Evolutionary conservation across 2,797 vertebrate species (phyloP).

Genomic region (Acanthis flammea): DNA sequence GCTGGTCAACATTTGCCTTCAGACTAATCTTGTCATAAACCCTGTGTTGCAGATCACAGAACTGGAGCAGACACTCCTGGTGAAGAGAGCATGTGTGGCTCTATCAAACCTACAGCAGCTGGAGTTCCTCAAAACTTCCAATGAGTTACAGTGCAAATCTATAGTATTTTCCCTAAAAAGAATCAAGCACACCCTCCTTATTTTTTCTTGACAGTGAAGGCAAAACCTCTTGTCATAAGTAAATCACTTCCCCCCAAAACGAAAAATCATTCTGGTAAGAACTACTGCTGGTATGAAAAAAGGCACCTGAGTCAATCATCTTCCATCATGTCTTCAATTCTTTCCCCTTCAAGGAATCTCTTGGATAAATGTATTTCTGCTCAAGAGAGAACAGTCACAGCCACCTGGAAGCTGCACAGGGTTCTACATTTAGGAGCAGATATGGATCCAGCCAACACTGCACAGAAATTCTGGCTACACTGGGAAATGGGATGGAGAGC

Average conservation of each 20-base stretch:
- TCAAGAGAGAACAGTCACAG: neutral
- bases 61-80: neutral
- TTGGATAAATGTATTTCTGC: neutral
- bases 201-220: neutral
- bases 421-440: neutral
- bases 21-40: neutral
- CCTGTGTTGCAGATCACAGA: neutral
- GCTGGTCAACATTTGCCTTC: neutral
- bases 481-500: neutral
- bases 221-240: neutral
- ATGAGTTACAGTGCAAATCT: neutral
- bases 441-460: neutral
- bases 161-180: neutral
- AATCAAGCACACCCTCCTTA: neutral
- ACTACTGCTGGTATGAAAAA: neutral
- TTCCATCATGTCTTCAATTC: neutral
- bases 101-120: neutral
- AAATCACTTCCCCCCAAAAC: neutral
- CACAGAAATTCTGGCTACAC: neutral
- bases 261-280: neutral
- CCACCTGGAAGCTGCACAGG: neutral
- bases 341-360: neutral
- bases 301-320: neutral
- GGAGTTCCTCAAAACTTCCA: neutral
- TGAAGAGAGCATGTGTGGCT: accelerated